These are phyloP conservation scores for Sarotherodon lohbergeri DNA, from an alignment of 2,113 vertebrate genomes.

Conservation along the genomic window DNA sequence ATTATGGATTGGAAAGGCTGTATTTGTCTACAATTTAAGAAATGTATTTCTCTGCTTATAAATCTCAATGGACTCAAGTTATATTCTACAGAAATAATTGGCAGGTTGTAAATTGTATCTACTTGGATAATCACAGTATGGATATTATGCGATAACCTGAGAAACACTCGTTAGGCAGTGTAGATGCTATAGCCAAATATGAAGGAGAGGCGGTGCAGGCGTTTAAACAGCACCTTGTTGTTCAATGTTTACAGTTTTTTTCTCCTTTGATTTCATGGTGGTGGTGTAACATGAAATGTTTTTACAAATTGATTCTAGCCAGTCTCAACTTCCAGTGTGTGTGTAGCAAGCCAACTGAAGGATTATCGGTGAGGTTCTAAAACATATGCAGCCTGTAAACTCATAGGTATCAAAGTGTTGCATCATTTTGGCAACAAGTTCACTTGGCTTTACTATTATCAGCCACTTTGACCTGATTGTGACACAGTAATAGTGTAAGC, in stretches of 20 bases:
- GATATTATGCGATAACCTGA: not conserved
- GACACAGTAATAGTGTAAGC: not conserved
- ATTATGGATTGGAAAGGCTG: not conserved
- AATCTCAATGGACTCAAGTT: conserved; percentile 11
- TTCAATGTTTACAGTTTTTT: conserved; percentile 53
- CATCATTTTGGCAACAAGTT: not conserved
- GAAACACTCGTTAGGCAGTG: not conserved
- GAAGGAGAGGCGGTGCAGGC: conserved; percentile 30
- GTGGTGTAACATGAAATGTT: not conserved
- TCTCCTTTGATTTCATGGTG: not conserved
- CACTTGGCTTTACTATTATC: not conserved
- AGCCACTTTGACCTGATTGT: not conserved
- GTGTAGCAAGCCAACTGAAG: not conserved
- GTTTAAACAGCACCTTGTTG: conserved; percentile 18
- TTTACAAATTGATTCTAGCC: not conserved
- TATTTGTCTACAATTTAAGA: not conserved
- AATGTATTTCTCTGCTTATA: not conserved
- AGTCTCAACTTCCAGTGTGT: not conserved
- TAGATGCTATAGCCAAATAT: conserved; percentile 44
- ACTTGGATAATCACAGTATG: not conserved
- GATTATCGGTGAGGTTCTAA: not conserved
- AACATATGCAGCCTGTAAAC: conserved; percentile 1
- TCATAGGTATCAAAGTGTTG: not conserved
- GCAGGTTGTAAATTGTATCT: not conserved
- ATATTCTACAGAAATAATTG: not conserved